These are phyloP conservation scores for Colletes collaris DNA, from an alignment of 2,888 invertebrate genomes.

Conservation along the genomic window DNA sequence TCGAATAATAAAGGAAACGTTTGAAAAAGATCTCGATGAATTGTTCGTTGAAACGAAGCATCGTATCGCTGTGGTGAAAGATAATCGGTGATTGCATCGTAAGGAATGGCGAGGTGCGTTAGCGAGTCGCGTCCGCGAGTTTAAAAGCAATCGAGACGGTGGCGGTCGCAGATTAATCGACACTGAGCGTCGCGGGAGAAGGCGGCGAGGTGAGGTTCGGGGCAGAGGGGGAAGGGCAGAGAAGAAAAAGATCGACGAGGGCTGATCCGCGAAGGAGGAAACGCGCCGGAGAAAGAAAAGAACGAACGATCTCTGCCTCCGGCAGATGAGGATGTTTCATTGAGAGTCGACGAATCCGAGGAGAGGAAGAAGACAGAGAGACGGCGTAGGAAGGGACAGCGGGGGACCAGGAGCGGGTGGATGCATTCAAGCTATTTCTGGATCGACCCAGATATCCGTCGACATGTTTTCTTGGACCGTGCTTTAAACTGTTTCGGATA, in stretches of 20 bases:
- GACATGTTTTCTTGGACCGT: conserved; percentile 71
- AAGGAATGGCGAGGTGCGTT: conserved; percentile 58
- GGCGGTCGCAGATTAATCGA: conserved; percentile 59
- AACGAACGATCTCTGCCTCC: conserved; percentile 9
- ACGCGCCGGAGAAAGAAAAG: conserved; percentile 4
- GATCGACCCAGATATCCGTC: conserved; percentile 79
- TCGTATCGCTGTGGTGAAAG: conserved; percentile 62
- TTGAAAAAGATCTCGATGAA: too few species aligned
- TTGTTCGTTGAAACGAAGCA: neutral
- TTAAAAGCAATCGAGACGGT: conserved; percentile 59
- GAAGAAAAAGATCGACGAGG: conserved; percentile 6
- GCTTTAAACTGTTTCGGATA: conserved; percentile 79
- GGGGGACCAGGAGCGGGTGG: conserved; percentile 73
- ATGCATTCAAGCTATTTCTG: conserved; percentile 79
- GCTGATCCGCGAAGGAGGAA: conserved; percentile 16
- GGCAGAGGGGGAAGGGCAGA: neutral
- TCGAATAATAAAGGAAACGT: too few species aligned
- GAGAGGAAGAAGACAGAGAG: conserved; percentile 34
- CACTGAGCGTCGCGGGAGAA: conserved; percentile 3
- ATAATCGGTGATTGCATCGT: conserved; percentile 63
- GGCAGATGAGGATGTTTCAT: conserved; percentile 72
- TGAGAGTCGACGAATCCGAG: conserved; percentile 69
- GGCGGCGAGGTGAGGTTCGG: too few species aligned
- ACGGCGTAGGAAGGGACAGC: neutral
- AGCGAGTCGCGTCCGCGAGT: conserved; percentile 33